phyloP scores from a whole-genome alignment of 2,797 vertebrate genomes.

The Argentina silus region DNA sequence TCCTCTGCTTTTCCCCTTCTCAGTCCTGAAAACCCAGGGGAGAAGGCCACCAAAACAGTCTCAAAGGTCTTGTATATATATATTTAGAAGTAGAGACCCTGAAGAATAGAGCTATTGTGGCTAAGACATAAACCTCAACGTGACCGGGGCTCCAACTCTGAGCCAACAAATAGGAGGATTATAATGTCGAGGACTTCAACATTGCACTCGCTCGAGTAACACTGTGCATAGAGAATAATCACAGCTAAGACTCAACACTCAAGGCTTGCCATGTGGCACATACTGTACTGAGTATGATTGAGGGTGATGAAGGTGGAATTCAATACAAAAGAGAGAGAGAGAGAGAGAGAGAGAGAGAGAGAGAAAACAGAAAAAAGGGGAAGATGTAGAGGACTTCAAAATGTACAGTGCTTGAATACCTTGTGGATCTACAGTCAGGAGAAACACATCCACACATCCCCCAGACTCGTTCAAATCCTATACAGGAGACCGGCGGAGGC shows the following conservation, averaged over 20 bases:
- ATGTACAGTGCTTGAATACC: background rate
- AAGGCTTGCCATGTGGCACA: too few species aligned
- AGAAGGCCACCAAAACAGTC: slow-evolving; percentile 42
- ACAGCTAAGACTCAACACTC: too few species aligned
- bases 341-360: background rate
- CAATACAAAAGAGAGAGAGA: background rate
- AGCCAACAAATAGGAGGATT: slow-evolving; percentile 61
- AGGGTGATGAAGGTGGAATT: background rate
- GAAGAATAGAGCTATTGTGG: slow-evolving; percentile 70
- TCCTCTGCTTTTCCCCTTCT: slow-evolving; percentile 39
- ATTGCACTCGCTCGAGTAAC: background rate
- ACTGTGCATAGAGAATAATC: too few species aligned
- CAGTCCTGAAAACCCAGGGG: slow-evolving; percentile 56
- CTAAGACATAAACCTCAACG: slow-evolving; percentile 20
- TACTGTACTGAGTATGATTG: background rate
- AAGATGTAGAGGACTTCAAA: background rate
- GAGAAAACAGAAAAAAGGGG: background rate
- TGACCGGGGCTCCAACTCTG: slow-evolving; percentile 59
- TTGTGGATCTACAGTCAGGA: slow-evolving; percentile 7
- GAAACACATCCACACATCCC: slow-evolving; percentile 13
- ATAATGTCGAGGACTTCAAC: slow-evolving; percentile 30
- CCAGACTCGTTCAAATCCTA: background rate
- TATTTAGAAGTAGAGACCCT: slow-evolving; percentile 33
- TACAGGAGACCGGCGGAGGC: background rate
- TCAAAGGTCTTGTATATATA: slow-evolving; percentile 65